Evolutionary conservation across 1,140 invertebrate genomes (phyloP), one percentile per base, ranked within the genome.

Genomic region (Drosophila cardini): DNA sequence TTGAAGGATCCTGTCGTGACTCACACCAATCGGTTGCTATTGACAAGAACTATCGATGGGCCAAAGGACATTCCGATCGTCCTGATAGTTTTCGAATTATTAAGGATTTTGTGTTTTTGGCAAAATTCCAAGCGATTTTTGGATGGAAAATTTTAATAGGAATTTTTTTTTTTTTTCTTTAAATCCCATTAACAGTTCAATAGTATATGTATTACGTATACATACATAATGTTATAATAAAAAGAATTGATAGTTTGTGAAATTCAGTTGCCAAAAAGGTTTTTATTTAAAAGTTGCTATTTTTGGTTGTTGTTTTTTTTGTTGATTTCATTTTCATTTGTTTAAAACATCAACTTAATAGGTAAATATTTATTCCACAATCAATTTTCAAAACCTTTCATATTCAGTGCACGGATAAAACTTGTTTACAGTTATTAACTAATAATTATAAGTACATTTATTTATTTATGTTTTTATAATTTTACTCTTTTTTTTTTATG

Each of bases 321-420:
- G 62, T 60, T 56, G n/a, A n/a, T n/a, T 48, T 58, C 55, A 45
- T 63, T 57, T 71, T 57, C 56, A 61, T 71, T 76, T 90, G 78
- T 81, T 90, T 90, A 90, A 90, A 90, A 90, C 86, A 90, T 78
- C 86, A 82, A 90, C 81, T 86, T 83, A 90, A 53, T 71, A 77
- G 80, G 69, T 90, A 90, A 80, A 80, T 76, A 50, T 89, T 80
- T 74, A 73, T 77, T 76, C 68, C 75, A 87, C 83, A 87, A 78
- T 76, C 76, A 84, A 80, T 83, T 89, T 87, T 86, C 79, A 87
- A 87, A 87, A 87, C 79, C 76, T 79, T 79, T 89, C 69, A 72
- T 87, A 89, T 80, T 87, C 84, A 89, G 84, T 89, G 84, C 84
- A 90, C 77, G 75, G 84, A 90, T 89, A 89, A 89, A 89, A 90